Conservation (phyloP, 2,113 vertebrate genomes). For the Pundamilia nyererei region DNA sequence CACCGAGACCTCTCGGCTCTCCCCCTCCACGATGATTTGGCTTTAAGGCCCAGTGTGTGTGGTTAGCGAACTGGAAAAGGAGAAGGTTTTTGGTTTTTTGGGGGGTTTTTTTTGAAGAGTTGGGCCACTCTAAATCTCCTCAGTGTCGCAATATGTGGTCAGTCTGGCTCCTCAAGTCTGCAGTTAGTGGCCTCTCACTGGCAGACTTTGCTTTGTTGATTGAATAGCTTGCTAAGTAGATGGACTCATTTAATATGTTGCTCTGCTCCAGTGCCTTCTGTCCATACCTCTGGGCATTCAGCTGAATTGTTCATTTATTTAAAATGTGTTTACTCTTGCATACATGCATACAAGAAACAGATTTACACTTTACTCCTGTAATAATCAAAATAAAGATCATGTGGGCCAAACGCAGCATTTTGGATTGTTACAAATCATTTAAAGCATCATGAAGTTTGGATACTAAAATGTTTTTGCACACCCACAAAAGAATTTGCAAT, state of each 20-base stretch:
- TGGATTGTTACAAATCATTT: neutral
- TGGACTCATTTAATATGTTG: constrained; percentile 35
- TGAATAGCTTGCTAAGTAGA: constrained; percentile 38
- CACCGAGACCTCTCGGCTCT: constrained; percentile 54
- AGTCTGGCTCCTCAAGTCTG: constrained; percentile 58
- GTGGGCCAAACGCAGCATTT: neutral
- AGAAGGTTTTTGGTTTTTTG: constrained; percentile 13
- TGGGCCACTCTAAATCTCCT: constrained; percentile 45
- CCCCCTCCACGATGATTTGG: constrained; percentile 54
- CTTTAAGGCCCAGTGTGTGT: constrained; percentile 63
- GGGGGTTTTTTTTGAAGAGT: constrained; percentile 7
- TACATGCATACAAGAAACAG: neutral
- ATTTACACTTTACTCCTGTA: neutral
- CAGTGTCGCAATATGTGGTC: constrained; percentile 49
- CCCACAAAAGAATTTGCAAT: neutral
- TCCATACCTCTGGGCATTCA: neutral
- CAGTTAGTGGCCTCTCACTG: constrained; percentile 48
- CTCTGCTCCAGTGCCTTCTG: neutral
- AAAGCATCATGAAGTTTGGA: neutral
- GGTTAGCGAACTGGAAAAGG: constrained; percentile 62
- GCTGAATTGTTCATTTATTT: neutral
- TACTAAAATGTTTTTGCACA: neutral
- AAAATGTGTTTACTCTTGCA: neutral
- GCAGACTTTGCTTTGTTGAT: constrained; percentile 52
- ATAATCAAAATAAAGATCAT: neutral